Percentiles rank a stretch among this genome's conserved stretches.
Conservation (phyloP, 1,140 invertebrate genomes). For the Apis cerana region DNA sequence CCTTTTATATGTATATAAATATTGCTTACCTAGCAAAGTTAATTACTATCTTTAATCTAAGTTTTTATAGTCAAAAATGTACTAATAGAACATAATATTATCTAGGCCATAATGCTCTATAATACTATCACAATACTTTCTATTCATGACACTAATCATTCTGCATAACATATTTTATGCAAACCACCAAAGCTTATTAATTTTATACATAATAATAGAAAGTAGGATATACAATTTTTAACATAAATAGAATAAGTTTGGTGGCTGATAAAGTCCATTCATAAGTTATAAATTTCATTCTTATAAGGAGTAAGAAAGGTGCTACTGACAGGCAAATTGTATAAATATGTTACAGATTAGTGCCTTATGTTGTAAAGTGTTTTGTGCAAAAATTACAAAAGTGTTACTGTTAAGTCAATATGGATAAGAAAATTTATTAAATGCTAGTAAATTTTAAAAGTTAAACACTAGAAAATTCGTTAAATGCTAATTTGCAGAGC, state of each 20-base stretch:
- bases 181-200: constrained; percentile 57
- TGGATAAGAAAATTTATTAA: constrained; percentile 37
- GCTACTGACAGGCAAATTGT: constrained; percentile 50
- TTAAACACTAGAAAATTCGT: constrained; percentile 42
- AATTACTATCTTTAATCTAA: constrained; percentile 68
- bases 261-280: constrained; percentile 50
- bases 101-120: constrained; percentile 77
- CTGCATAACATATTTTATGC: constrained; percentile 56
- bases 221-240: constrained; percentile 6
- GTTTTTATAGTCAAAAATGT: constrained; percentile 64
- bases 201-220: constrained; percentile 7
- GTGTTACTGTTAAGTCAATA: constrained; percentile 57
- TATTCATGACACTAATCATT: constrained; percentile 70
- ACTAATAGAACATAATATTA: constrained; percentile 68
- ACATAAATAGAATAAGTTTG: constrained; percentile 45
- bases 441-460: constrained; percentile 45
- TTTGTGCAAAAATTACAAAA: constrained; percentile 62
- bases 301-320: constrained; percentile 43
- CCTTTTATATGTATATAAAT: constrained; percentile 8
- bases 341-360: constrained; percentile 60
- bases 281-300: constrained; percentile 47
- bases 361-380: constrained; percentile 65
- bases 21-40: constrained; percentile 57
- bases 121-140: constrained; percentile 68
- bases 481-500: constrained; percentile 66